Percentiles rank a stretch among this genome's conserved stretches.
These are phyloP conservation scores for Aphaenogaster rudis DNA, from an alignment of 1,140 invertebrate species.

Conservation along the genomic window DNA sequence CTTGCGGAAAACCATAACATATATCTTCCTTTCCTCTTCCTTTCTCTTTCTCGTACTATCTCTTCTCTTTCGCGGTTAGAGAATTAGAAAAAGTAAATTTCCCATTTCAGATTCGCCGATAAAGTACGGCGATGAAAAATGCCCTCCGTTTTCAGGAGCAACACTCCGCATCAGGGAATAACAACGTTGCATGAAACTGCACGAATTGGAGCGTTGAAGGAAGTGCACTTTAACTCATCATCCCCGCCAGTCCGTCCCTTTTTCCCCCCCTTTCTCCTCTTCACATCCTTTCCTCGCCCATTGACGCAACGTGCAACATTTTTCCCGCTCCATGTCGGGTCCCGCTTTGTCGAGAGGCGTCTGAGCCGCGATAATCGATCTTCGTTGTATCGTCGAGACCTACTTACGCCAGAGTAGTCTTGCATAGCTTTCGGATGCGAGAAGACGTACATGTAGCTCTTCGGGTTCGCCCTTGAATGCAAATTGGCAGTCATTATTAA, in stretches of 20 bases:
- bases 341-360: slow-evolving; percentile 54
- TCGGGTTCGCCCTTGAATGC: slow-evolving; percentile 91
- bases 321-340: slow-evolving; percentile 50
- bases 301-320: slow-evolving; percentile 48
- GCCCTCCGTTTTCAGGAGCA: slow-evolving; percentile 51
- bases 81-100: slow-evolving; percentile 50
- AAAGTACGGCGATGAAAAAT: slow-evolving; percentile 34
- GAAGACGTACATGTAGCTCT: slow-evolving; percentile 96
- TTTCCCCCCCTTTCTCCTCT: neutral
- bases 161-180: slow-evolving; percentile 36
- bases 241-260: slow-evolving; percentile 2
- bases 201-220: slow-evolving; percentile 54
- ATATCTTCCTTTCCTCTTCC: neutral
- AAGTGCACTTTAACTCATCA: slow-evolving; percentile 59
- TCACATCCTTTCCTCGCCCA: slow-evolving; percentile 19
- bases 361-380: slow-evolving; percentile 62
- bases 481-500: slow-evolving; percentile 91
- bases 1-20: neutral
- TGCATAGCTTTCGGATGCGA: slow-evolving; percentile 88
- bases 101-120: slow-evolving; percentile 40
- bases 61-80: neutral
- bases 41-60: neutral
- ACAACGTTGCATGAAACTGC: slow-evolving; percentile 55
- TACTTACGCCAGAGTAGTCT: slow-evolving; percentile 82
- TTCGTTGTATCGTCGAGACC: slow-evolving; percentile 59